Base-by-base conservation (phyloP, 2,888 invertebrate species). In the Cepaea hortensis region DNA sequence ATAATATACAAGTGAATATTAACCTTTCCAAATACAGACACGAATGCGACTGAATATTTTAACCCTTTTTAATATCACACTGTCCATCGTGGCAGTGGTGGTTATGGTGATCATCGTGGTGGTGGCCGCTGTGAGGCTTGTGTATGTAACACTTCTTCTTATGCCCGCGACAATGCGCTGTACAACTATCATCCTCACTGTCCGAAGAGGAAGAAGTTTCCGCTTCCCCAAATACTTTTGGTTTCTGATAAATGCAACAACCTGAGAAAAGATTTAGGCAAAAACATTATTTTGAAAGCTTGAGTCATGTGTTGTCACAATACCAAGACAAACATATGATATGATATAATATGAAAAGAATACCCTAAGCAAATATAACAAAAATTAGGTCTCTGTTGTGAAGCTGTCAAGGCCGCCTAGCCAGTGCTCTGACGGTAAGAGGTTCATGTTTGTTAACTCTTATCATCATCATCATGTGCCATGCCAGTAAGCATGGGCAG, bases 171-270 rank as follows among this genome's bases (percentile, higher is more conserved):
- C 94, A 94, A 88, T 92, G 89, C 65, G 90, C 89, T 65, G 92
- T 90, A 73, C 92, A 92, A 20, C 90, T 90, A 76, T 91, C 91
- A 73, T 98, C 98, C 91, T 93, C 93, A 62, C 98, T 98, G 91
- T 93, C 93, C 23, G 96, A 96, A 86, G 97, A 97, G 0, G 97
- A 97, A 5, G 87, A 87, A 55, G 85, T n/a, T 70, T 86, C 86
- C 55, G 86, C 68, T 94, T 98, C 98, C 79, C 96, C 98, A 95
- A 98, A 98, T 73, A 96, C 96, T 90, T 96, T 96, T n/a, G 97
- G 98, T 94, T 98, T 98, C 93, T 97, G 97, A 94, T 97, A 98
- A 93, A 98, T 97, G 94, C 98, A 98, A 94, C 98, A 98, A 95
- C 98, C 98, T 98, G 92, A 13, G 23, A 23, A 70, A 35, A 70